These are phyloP conservation scores for Syncerus caffer DNA, from an alignment of 2,797 vertebrate species.

Conservation along the genomic window DNA sequence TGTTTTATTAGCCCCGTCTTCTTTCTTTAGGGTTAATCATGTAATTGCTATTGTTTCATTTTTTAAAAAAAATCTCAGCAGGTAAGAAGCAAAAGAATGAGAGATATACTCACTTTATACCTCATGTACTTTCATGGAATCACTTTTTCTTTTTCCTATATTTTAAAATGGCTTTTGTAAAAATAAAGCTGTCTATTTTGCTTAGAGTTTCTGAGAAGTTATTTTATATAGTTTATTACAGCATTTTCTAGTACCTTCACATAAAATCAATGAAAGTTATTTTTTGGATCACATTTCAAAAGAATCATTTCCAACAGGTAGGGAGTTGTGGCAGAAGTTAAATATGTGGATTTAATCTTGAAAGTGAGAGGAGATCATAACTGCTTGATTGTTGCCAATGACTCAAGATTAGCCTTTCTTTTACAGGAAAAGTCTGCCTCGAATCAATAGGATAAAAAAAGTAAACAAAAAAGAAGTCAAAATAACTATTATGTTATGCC, in stretches of 20 bases:
- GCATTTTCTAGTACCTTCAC: background rate
- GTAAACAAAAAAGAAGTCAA: background rate
- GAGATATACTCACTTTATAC: background rate
- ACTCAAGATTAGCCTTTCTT: background rate
- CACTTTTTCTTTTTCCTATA: background rate
- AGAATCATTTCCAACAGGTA: background rate
- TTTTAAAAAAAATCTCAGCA: background rate
- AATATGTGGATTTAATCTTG: background rate
- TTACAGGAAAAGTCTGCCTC: background rate
- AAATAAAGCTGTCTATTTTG: background rate
- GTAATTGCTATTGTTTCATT: background rate
- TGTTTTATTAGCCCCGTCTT: background rate
- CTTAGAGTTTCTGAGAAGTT: slow-evolving; percentile 9
- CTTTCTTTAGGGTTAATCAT: background rate
- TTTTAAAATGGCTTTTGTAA: background rate
- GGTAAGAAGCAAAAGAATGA: background rate
- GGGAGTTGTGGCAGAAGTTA: background rate
- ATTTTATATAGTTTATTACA: background rate
- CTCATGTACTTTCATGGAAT: background rate
- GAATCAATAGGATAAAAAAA: background rate
- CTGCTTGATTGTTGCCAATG: background rate
- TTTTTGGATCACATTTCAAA: slow-evolving; percentile 37
- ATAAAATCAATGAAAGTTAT: background rate
- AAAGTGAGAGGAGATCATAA: background rate
- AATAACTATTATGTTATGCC: background rate